These are phyloP conservation scores for Bedellia somnulentella DNA, from an alignment of 2,888 invertebrate species.

Conservation along the genomic window DNA sequence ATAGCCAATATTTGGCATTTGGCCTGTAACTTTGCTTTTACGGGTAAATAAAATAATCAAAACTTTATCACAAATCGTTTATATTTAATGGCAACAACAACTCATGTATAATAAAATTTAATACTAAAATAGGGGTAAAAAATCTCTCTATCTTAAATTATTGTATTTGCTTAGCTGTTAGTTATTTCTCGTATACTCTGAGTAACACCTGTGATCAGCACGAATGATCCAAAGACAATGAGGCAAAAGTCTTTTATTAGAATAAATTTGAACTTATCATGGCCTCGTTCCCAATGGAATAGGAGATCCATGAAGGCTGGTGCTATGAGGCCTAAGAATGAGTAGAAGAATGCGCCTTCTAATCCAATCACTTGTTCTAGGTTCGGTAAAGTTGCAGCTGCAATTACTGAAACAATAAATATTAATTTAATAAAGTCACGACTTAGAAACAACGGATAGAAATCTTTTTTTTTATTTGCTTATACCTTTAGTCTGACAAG, in stretches of 20 bases:
- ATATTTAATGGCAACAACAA: too few species aligned
- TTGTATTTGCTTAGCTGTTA: too few species aligned
- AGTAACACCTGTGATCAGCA: slow-evolving; percentile 66
- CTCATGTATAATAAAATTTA: too few species aligned
- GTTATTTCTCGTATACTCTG: slow-evolving; percentile 45
- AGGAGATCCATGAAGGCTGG: slow-evolving; percentile 75
- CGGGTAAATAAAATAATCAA: too few species aligned
- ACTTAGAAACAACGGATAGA: too few species aligned
- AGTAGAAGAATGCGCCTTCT: slow-evolving; percentile 65
- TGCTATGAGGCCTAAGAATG: slow-evolving; percentile 72
- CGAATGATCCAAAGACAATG: slow-evolving; percentile 64
- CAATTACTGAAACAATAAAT: slow-evolving; percentile 15
- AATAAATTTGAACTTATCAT: slow-evolving; percentile 69
- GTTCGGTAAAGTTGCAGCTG: slow-evolving; percentile 37
- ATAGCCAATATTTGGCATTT: too few species aligned
- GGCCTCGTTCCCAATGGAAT: slow-evolving; percentile 67
- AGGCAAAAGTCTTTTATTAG: slow-evolving; percentile 68
- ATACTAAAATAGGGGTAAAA: too few species aligned
- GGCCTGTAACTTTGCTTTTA: too few species aligned
- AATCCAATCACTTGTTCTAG: slow-evolving; percentile 50
- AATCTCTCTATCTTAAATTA: too few species aligned
- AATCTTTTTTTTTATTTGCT: too few species aligned
- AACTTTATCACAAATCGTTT: too few species aligned
- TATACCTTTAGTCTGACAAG: too few species aligned
- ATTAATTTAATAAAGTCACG: background rate